phyloP scores from a whole-genome alignment of 2,113 vertebrate genomes.

The Meleagris gallopavo region DNA sequence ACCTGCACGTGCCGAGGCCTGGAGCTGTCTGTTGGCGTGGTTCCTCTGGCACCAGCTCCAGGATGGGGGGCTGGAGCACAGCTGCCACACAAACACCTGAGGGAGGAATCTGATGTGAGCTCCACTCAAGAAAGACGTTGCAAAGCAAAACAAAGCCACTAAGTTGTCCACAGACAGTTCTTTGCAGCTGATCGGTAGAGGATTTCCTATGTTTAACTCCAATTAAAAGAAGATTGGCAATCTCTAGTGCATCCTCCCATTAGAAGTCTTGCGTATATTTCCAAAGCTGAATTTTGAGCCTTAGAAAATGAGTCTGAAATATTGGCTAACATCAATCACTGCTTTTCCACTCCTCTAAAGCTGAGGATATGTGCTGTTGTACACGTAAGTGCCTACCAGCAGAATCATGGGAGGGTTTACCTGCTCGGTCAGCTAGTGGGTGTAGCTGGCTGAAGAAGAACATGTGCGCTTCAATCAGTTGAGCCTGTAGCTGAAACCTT shows the following conservation, averaged over 20 bases:
- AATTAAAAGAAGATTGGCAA: conserved; percentile 29
- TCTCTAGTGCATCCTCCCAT: not conserved
- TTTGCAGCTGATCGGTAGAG: conserved; percentile 14
- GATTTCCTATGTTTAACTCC: conserved; percentile 8
- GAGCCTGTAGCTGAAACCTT: not conserved
- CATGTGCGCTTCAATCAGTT: not conserved
- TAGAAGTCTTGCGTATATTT: not conserved
- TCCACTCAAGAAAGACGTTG: not conserved
- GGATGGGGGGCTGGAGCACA: not conserved
- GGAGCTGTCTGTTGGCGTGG: not conserved
- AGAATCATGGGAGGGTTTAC: not conserved
- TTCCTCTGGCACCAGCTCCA: not conserved
- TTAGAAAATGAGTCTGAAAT: not conserved
- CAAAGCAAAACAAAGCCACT: not conserved
- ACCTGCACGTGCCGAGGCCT: not conserved
- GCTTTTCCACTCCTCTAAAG: not conserved
- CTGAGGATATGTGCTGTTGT: not conserved
- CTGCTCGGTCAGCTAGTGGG: not conserved
- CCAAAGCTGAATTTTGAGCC: not conserved
- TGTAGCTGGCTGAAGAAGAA: not conserved
- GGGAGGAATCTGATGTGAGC: not conserved
- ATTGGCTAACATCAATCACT: not conserved
- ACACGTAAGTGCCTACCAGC: not conserved
- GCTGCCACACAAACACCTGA: not conserved
- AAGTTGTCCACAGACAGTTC: not conserved